Percentiles rank a stretch among this genome's conserved stretches.
These are phyloP conservation scores for Halictus rubicundus DNA, from an alignment of 1,140 invertebrate genomes.

Conservation along the genomic window DNA sequence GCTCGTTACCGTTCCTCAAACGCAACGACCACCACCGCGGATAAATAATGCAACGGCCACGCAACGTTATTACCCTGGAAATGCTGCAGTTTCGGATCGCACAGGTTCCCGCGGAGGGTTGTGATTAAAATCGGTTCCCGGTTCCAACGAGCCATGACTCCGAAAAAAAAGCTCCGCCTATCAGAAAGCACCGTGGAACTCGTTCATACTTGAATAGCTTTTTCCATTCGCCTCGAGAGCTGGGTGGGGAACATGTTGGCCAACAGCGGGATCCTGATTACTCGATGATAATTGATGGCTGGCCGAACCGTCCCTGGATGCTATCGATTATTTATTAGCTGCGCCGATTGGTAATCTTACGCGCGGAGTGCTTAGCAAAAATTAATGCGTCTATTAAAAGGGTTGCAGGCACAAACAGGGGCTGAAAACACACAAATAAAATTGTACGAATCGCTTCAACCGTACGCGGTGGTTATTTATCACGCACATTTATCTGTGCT, in stretches of 20 bases:
- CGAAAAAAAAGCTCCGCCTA: neutral
- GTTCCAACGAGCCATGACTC: neutral
- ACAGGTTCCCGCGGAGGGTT: neutral
- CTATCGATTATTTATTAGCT: too few relatives aligned
- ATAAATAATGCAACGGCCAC: neutral
- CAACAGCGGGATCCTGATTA: neutral
- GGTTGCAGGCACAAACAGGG: too few relatives aligned
- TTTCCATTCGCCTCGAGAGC: neutral
- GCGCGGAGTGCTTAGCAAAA: too few relatives aligned
- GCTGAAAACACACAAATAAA: too few relatives aligned
- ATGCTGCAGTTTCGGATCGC: neutral
- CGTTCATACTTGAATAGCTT: neutral
- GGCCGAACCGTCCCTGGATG: neutral
- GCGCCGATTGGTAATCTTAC: too few relatives aligned
- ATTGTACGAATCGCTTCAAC: too few relatives aligned
- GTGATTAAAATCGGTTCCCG: slow-evolving; percentile 16
- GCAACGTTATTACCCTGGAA: neutral
- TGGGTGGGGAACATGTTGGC: neutral
- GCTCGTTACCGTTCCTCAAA: slow-evolving; percentile 9
- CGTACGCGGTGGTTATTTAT: too few relatives aligned
- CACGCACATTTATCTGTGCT: too few relatives aligned
- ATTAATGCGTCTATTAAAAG: too few relatives aligned
- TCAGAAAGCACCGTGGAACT: neutral
- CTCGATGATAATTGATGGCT: slow-evolving; percentile 20
- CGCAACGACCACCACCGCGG: neutral